A percentile compares a stretch with the other conserved stretches of the same genome.
Evolutionary conservation across 2,113 vertebrate species (phyloP).

Genomic region (Nannobrachium achirus): DNA sequence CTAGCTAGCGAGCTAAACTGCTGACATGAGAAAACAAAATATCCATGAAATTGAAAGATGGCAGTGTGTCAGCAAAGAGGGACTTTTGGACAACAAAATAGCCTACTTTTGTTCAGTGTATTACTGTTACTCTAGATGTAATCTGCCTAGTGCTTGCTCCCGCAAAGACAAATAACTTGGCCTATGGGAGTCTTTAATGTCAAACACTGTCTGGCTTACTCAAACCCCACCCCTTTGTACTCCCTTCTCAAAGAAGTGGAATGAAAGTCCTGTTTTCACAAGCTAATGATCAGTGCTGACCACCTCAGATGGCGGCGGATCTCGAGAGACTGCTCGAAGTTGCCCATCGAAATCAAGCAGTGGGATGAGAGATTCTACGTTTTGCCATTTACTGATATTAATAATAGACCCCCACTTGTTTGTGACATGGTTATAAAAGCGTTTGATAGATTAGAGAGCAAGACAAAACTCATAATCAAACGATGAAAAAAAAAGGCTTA

Average conservation of each 20-base stretch:
- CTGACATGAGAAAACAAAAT: constrained; percentile 57
- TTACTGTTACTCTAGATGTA: constrained; percentile 55
- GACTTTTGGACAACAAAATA: constrained; percentile 49
- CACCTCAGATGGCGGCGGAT: constrained; percentile 26
- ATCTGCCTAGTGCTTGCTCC: constrained; percentile 60
- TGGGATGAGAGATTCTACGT: not conserved
- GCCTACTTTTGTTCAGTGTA: constrained; percentile 69
- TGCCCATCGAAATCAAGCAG: constrained; percentile 9
- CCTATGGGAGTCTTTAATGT: constrained; percentile 66
- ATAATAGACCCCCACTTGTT: not conserved
- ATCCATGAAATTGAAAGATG: constrained; percentile 48
- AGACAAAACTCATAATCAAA: not conserved
- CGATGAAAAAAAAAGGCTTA: too few relatives aligned
- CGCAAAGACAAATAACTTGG: constrained; percentile 55
- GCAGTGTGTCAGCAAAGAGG: constrained; percentile 19
- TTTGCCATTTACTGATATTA: not conserved
- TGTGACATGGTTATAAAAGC: not conserved
- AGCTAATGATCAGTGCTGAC: constrained; percentile 62
- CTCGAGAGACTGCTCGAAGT: constrained; percentile 10
- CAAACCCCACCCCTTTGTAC: constrained; percentile 58
- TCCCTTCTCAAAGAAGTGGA: constrained; percentile 43
- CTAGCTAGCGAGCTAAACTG: constrained; percentile 2
- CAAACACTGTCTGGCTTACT: constrained; percentile 54
- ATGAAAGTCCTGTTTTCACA: constrained; percentile 60
- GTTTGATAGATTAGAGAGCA: not conserved